Conservation (phyloP, 2,113 vertebrate species). For the Podocnemis expansa region DNA sequence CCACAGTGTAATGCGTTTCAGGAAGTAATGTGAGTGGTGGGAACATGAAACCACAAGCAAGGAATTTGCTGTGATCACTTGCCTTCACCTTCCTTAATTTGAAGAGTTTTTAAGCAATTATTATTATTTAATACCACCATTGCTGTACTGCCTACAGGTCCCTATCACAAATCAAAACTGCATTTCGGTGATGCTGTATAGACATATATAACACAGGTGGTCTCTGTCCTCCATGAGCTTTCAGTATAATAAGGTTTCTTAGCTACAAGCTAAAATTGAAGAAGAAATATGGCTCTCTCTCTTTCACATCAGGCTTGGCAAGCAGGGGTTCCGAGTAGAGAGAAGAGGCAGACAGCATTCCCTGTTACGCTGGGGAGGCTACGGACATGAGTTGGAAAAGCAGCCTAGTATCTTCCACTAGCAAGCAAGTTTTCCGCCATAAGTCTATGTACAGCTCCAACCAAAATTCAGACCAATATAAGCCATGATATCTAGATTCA, state of each 20-base stretch:
- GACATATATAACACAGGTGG: neutral
- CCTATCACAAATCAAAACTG: neutral
- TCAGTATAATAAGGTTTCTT: neutral
- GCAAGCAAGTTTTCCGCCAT: fast-evolving
- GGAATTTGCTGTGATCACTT: too few relatives aligned
- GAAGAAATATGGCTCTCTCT: neutral
- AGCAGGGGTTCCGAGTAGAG: neutral
- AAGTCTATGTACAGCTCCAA: fast-evolving
- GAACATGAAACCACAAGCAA: too few relatives aligned
- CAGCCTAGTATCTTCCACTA: neutral
- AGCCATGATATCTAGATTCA: neutral
- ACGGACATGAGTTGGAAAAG: neutral
- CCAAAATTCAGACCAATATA: neutral
- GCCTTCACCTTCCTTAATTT: too few relatives aligned
- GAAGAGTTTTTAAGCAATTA: too few relatives aligned
- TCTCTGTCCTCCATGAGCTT: neutral
- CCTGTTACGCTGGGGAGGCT: neutral
- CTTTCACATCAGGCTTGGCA: neutral
- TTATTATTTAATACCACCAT: neutral
- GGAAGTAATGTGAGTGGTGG: too few relatives aligned
- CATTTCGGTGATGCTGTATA: neutral
- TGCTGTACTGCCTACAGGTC: neutral
- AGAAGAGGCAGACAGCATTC: neutral
- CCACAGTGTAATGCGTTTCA: too few relatives aligned
- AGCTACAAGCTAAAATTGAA: neutral